Base-by-base conservation (phyloP, 2,797 vertebrate genomes). In the Gila robusta region DNA sequence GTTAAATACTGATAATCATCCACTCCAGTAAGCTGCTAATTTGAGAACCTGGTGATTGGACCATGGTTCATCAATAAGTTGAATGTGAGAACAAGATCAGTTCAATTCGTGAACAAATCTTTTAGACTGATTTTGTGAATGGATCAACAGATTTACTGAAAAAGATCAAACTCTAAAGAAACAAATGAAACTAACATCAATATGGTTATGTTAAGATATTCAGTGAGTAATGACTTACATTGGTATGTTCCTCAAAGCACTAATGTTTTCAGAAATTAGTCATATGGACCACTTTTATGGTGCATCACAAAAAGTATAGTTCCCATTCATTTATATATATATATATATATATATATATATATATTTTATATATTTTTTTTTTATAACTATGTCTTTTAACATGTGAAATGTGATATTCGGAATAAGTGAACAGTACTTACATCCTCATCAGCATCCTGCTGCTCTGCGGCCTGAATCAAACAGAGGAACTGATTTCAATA, bases 381-480 rank as follows among this genome's bases (percentile, higher is more conserved):
- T 32, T 66, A 6, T 64, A 32, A 4, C 7, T 37, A 5, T 39
- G 23, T 41, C 6, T 28, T 14, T 56, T 52, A 49, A 39, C 44
- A 41, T 23, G 14, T n/a, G 6, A 66, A 67, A 76, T 77, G 28
- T 86, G 52, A 82, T 83, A 80, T 41, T 17, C 7, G 5, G 23
- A 14, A 39, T 70, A 79, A 85, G 17, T 67, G 14, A n/a, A 77
- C 54, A 44, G 81, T 89, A 95, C 96, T 95, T 91, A 96, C 96
- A 92, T 97, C 95, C 93, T 96, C 96, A 73, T 96, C 95, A 52
- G 92, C 49, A 86, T 89, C 92, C 88, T 96, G 96, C 90, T 96
- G 96, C 67, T 96, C 96, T 1, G 94, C 89, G 49, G 93, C 93
- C 96, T 97, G 90, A 41, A 85, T 35, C 28, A 74, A 54, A 69